Base-by-base conservation (phyloP, 2,797 vertebrate species). In the Linurgus olivaceus region DNA sequence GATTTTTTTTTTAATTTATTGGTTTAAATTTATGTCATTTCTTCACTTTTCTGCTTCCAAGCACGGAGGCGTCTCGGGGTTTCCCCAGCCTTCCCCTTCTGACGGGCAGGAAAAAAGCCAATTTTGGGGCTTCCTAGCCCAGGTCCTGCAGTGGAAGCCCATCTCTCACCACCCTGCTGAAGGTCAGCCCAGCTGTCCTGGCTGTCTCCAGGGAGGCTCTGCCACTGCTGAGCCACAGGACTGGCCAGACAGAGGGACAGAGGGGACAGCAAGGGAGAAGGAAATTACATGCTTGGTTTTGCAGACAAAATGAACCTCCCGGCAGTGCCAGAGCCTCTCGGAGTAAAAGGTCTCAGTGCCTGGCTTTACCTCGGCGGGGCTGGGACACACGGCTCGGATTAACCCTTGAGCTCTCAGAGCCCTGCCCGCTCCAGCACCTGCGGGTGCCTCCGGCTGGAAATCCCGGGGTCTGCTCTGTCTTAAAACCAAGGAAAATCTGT, bases 221-320 rank as follows among this genome's bases (percentile, higher is more conserved):
- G 57, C 37, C 44, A 65, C 51, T 0, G 1, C 74, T 6, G 77
- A 81, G 86, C 59, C 63, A 0, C 74, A 17, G 88, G 8, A 9
- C 88, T 25, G 80, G 31, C 42, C 17, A 0, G 57, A 35, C 67
- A 62, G n/a, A 48, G 17, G 42, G 33, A 35, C 63, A 62, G n/a
- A 48, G 17, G 42, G 33, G 57, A 83, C 26, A 89, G 81, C 17
- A 17, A 68, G 45, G 57, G 72, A 96, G 78, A 92, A 94, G 48
- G 89, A 95, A 96, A 94, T 92, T 83, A 91, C 89, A 94, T 18
- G 94, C 95, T 91, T 70, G 94, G 77, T 48, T 96, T 97, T 94
- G 92, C 94, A 94, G 94, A 55, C 54, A 92, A 33, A 97, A 94
- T 93, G 93, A 83, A 62, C 44, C 13, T 72, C 54, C 35, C 0